phyloP scores from a whole-genome alignment of 2,797 vertebrate species.

The Microctenopoma steveboyesi region DNA sequence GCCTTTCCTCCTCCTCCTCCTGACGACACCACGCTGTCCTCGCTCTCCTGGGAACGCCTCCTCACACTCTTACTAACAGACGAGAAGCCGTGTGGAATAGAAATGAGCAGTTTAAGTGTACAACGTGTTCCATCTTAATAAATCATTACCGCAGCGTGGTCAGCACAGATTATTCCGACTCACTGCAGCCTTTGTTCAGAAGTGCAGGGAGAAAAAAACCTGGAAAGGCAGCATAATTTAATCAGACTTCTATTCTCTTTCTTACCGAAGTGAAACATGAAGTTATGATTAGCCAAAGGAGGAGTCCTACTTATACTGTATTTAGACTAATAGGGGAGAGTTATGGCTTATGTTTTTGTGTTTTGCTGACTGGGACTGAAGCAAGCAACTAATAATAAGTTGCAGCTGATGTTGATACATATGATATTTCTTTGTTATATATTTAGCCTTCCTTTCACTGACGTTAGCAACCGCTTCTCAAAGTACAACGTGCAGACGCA shows the following conservation, averaged over 20 bases:
- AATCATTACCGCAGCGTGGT: not conserved
- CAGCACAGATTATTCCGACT: not conserved
- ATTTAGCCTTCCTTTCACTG: too few species aligned
- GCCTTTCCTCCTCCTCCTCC: constrained; percentile 78
- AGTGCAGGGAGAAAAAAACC: not conserved
- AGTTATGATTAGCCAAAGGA: not conserved
- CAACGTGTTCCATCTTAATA: not conserved
- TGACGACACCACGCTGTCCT: constrained; percentile 79
- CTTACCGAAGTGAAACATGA: not conserved
- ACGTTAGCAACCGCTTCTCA: too few species aligned
- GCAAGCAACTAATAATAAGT: not conserved
- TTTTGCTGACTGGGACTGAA: not conserved
- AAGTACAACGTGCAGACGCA: too few species aligned
- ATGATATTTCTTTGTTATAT: too few species aligned
- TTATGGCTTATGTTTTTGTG: too few species aligned
- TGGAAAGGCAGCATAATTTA: not conserved
- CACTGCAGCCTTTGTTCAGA: too few species aligned
- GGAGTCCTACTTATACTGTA: too few species aligned
- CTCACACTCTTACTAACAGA: constrained; percentile 70
- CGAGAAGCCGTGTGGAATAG: not conserved
- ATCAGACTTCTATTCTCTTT: too few species aligned
- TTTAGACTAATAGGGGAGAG: too few species aligned
- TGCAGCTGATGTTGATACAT: too few species aligned
- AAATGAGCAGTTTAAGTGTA: not conserved
- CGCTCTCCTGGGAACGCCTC: constrained; percentile 67